Evolutionary conservation across 2,113 vertebrate genomes (phyloP), one percentile per base, ranked within the genome.

Genomic region (Sebastes schlegelii): DNA sequence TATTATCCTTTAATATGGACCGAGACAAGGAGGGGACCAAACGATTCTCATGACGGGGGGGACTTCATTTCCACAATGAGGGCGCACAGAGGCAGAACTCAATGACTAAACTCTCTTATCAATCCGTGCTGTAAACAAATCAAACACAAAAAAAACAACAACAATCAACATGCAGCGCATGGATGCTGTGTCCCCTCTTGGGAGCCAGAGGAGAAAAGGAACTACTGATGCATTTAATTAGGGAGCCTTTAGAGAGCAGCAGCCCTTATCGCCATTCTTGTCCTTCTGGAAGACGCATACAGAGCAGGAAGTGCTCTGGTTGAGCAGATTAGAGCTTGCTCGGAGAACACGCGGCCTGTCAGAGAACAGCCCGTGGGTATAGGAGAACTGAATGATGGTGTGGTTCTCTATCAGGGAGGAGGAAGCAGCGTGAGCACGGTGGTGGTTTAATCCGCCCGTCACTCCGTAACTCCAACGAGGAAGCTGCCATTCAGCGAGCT

Each of bases 141-240:
- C 76, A 75, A 71, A 88, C 61, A 82, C 64, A 88, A 80, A 85
- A 83, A 63, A 10, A 17, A 65, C 34, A 60, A 78, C 61, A 75
- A 67, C 52, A 72, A 86, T 86, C 79, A 80, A 70, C 85, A 89
- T 72, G 73, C 70, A 74, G 72, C 10, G 1, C n/a, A 43, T 26
- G 70, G 70, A 66, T 60, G 74, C 51, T 13, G 23, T 4, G 13
- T 61, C 77, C 54, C 61, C 58, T 62, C 3, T 12, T 3, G 2
- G 14, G 12, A 80, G 70, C 26, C 26, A 17, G n/a, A 70, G 82
- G 69, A 77, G 55, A 65, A 67, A 79, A 74, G 45, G 23, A 81
- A 77, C 65, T 34, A 71, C 63, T 2, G 80, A 80, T 84, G 88
- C 80, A 86, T 87, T 89, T 79, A 81, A 88, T 90, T 86, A 85